Evolutionary conservation across 2,888 invertebrate species (phyloP).

Genomic region (Chirona hameri): DNA sequence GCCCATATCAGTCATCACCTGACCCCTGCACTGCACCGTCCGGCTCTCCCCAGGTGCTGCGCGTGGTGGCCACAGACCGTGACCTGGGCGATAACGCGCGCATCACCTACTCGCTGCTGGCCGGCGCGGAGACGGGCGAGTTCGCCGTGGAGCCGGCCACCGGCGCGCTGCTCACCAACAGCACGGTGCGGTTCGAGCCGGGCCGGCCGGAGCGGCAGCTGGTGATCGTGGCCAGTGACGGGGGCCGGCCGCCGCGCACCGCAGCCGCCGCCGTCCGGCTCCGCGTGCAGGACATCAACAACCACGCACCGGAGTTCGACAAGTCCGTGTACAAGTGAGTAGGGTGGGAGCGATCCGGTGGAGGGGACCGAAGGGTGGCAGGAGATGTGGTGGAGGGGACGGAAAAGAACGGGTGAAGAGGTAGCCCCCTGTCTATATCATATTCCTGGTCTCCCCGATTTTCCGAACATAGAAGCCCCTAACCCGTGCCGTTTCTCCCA

Average conservation of each 20-base stretch:
- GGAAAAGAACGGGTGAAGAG: no score
- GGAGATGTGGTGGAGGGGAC: not conserved
- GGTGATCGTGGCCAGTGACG: conserved; percentile 77
- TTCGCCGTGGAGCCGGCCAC: conserved; percentile 73
- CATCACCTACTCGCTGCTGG: conserved; percentile 70
- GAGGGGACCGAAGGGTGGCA: no score
- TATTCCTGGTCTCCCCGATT: no score
- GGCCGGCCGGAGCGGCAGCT: conserved; percentile 66
- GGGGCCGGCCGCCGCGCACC: conserved; percentile 70
- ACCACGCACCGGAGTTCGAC: conserved; percentile 60
- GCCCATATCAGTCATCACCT: no score
- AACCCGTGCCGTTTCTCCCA: conserved; percentile 57
- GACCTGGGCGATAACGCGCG: conserved; percentile 74
- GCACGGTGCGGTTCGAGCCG: conserved; percentile 52
- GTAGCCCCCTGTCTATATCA: no score
- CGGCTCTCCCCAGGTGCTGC: not conserved
- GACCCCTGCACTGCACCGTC: not conserved
- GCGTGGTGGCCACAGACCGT: conserved; percentile 70
- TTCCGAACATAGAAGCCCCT: not conserved
- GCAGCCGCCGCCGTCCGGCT: conserved; percentile 70
- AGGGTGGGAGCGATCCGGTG: no score
- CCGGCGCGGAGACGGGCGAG: conserved; percentile 55
- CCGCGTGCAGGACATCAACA: conserved; percentile 63
- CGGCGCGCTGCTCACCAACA: conserved; percentile 76
- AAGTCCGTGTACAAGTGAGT: conserved; percentile 7